Evolutionary conservation across 2,797 vertebrate species (phyloP), one percentile per base, ranked within the genome.

Genomic region (Malacoctenus gilli): DNA sequence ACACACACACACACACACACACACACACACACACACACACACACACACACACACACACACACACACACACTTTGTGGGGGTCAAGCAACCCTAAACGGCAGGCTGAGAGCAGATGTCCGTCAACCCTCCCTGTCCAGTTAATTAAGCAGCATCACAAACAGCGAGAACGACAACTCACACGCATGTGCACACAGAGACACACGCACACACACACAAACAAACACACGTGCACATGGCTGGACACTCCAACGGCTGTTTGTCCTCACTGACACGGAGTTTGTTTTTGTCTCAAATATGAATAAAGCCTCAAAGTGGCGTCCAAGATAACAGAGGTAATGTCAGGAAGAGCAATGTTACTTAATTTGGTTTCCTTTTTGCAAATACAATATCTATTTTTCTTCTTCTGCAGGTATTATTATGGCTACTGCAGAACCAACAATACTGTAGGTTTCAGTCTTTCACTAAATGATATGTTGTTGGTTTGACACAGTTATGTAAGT

Each of bases 31-130:
- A n/a, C n/a, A n/a, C n/a, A n/a, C n/a, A 37, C 59, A 65, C 49
- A 48, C 39, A 38, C 49, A 28, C 19, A 15, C 36, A 58, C 25
- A 48, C 28, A 42, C 53, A 44, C 46, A 57, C 59, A 42, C 43
- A 52, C 54, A 50, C 49, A 53, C 58, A 54, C 38, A 59, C 31
- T 46, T 22, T 39, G 48, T 36, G 59, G 62, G 68, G 83, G 79
- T 85, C 85, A 88, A 65, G 80, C 70, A 64, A 73, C 70, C 72
- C 75, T 63, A 65, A 83, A 76, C 40, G 80, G 86, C 88, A 87
- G 86, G 85, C 82, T 81, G 75, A 77, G 79, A 90, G 86, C 89
- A 92, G 90, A 89, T 90, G 87, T 89, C 88, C 83, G 60, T 85
- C 85, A 90, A 76, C 78, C 59, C 74, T 83, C 80, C 74, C 79